Conservation (phyloP, 1,140 invertebrate genomes). For the Neuroterus valhalla region DNA sequence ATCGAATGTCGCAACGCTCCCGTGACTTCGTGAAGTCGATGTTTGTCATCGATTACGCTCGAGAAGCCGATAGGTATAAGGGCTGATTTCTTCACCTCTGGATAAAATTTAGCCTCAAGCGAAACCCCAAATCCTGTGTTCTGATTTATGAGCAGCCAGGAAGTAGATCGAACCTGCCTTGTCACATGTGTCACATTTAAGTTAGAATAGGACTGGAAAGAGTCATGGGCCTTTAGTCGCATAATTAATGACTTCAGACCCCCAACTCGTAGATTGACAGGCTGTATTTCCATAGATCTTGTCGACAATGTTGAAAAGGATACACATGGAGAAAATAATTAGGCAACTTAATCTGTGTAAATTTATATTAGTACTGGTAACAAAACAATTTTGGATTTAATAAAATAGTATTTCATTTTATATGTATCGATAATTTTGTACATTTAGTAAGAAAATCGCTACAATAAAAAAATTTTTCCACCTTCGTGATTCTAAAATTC, state of each 20-base stretch:
- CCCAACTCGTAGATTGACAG: no score
- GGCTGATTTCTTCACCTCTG: not conserved
- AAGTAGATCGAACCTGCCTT: constrained; percentile 3
- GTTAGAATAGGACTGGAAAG: not conserved
- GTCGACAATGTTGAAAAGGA: not conserved
- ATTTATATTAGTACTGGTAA: no score
- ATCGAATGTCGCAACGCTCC: not conserved
- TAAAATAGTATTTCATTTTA: no score
- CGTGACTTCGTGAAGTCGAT: not conserved
- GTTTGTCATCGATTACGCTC: constrained; percentile 3
- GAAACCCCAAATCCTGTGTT: not conserved
- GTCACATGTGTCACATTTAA: constrained; percentile 10
- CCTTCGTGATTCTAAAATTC: no score
- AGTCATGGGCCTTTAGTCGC: not conserved
- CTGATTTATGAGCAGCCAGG: not conserved
- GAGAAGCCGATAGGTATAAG: not conserved
- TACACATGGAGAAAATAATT: no score
- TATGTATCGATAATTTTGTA: no score
- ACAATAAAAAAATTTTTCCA: no score
- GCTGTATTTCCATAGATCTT: not conserved
- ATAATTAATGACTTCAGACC: not conserved
- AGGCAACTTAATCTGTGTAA: no score
- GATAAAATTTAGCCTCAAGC: not conserved
- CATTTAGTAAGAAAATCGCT: no score
- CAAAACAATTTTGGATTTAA: no score